Evolutionary conservation across 1,140 invertebrate species (phyloP).

Genomic region (Sipha flava): DNA sequence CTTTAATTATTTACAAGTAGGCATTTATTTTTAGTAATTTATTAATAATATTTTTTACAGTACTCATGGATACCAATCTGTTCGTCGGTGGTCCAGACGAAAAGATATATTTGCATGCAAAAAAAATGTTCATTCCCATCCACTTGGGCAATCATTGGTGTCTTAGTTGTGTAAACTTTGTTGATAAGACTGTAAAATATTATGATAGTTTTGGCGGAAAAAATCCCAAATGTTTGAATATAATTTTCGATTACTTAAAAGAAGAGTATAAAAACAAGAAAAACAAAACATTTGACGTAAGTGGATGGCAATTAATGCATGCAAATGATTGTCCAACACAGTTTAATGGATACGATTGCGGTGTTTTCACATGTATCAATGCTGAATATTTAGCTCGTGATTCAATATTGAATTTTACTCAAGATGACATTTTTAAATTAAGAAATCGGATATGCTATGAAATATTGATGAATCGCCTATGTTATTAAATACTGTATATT

Average conservation of each 20-base stretch:
- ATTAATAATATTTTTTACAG: neutral
- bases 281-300: slow-evolving; percentile 59
- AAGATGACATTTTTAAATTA: slow-evolving; percentile 91
- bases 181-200: slow-evolving; percentile 67
- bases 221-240: slow-evolving; percentile 63
- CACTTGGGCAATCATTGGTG: slow-evolving; percentile 97
- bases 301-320: slow-evolving; percentile 53
- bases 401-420: too few relatives aligned
- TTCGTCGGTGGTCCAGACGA: slow-evolving; percentile 27
- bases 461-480: slow-evolving; percentile 55
- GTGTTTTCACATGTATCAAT: too few relatives aligned
- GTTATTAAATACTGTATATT: too few relatives aligned
- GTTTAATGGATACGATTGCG: too few relatives aligned
- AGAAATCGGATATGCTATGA: slow-evolving; percentile 86
- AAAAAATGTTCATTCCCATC: slow-evolving; percentile 79
- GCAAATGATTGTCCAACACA: slow-evolving; percentile 45
- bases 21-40: neutral
- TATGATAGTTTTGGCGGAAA: slow-evolving; percentile 86
- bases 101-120: slow-evolving; percentile 79
- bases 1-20: neutral
- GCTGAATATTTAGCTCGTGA: too few relatives aligned
- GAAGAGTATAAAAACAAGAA: slow-evolving; percentile 85
- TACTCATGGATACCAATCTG: slow-evolving; percentile 7
- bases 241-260: slow-evolving; percentile 63
- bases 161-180: slow-evolving; percentile 80